phyloP scores from a whole-genome alignment of 2,888 invertebrate genomes.

The Troides aeacus region DNA sequence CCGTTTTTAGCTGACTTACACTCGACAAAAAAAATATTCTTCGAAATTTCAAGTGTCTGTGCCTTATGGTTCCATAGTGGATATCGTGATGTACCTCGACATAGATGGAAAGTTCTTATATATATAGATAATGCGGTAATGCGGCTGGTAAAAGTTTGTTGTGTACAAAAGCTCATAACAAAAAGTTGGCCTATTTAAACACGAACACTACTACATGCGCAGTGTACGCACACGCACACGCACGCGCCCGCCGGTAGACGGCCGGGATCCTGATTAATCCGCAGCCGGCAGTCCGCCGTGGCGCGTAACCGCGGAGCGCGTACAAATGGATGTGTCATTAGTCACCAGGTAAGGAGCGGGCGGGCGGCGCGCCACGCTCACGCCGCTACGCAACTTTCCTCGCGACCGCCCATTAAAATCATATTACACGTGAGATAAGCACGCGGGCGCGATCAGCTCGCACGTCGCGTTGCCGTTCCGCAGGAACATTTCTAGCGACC shows the following conservation, averaged over 20 bases:
- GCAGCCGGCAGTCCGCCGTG: slow-evolving; percentile 14
- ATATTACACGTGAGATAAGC: slow-evolving; percentile 24
- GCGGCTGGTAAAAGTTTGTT: too few species aligned
- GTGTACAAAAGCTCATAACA: slow-evolving; percentile 8
- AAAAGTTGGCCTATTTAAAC: slow-evolving; percentile 17
- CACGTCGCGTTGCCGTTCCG: neutral
- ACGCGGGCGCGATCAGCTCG: slow-evolving; percentile 13
- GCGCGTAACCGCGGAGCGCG: slow-evolving; percentile 31
- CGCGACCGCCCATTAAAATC: slow-evolving; percentile 24
- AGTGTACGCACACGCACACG: neutral
- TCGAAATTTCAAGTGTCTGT: too few species aligned
- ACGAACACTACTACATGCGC: neutral
- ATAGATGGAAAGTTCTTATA: too few species aligned
- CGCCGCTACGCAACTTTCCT: slow-evolving; percentile 12
- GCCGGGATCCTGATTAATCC: slow-evolving; percentile 18
- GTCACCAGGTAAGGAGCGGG: slow-evolving; percentile 27
- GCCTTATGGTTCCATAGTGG: too few species aligned
- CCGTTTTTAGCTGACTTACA: too few species aligned
- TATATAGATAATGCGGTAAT: too few species aligned
- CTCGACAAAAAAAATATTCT: too few species aligned
- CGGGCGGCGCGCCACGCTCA: slow-evolving; percentile 10
- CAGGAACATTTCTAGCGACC: too few species aligned
- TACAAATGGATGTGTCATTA: slow-evolving; percentile 34
- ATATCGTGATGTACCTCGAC: too few species aligned
- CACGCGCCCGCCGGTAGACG: neutral